Percentiles rank a stretch among this genome's conserved stretches.
Evolutionary conservation across 2,888 invertebrate species (phyloP).

Genomic region (Cylindroiulus punctatus): DNA sequence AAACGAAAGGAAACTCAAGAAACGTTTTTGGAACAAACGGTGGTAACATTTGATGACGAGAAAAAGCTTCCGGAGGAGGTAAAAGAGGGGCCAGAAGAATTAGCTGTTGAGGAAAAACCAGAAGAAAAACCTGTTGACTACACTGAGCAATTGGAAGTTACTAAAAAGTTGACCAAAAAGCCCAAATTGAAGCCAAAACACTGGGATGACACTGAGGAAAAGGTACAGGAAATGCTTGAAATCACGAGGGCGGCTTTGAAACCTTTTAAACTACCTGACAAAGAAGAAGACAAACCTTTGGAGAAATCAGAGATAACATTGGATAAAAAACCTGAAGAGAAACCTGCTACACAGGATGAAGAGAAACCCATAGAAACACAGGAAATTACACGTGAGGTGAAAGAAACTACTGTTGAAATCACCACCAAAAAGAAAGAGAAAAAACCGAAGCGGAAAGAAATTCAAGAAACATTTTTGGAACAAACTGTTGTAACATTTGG

Average conservation of each 20-base stretch:
- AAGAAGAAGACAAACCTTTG: slow-evolving; percentile 46
- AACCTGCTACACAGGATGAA: slow-evolving; percentile 51
- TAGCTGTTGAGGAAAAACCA: background rate
- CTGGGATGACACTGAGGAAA: slow-evolving; percentile 47
- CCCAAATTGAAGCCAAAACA: slow-evolving; percentile 48
- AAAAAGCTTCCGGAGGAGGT: background rate
- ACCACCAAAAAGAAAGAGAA: slow-evolving; percentile 25
- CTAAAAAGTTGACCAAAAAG: slow-evolving; percentile 55
- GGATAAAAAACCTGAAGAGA: slow-evolving; percentile 56
- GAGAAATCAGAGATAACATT: slow-evolving; percentile 58
- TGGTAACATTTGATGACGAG: background rate
- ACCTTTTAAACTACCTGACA: slow-evolving; percentile 25
- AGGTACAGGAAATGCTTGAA: slow-evolving; percentile 42
- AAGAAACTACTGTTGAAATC: slow-evolving; percentile 51
- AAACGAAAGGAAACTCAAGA: slow-evolving; percentile 3
- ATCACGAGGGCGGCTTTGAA: slow-evolving; percentile 55
- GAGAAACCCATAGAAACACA: slow-evolving; percentile 47
- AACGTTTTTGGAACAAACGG: background rate
- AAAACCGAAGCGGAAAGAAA: slow-evolving; percentile 35
- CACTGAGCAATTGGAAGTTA: background rate
- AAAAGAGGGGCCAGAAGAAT: background rate
- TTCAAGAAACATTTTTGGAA: too few species aligned
- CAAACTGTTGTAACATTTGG: too few species aligned
- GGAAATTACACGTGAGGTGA: background rate
- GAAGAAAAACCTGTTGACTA: slow-evolving; percentile 43